Conservation (phyloP, 2,113 vertebrate genomes). For the Cathartes aura region DNA sequence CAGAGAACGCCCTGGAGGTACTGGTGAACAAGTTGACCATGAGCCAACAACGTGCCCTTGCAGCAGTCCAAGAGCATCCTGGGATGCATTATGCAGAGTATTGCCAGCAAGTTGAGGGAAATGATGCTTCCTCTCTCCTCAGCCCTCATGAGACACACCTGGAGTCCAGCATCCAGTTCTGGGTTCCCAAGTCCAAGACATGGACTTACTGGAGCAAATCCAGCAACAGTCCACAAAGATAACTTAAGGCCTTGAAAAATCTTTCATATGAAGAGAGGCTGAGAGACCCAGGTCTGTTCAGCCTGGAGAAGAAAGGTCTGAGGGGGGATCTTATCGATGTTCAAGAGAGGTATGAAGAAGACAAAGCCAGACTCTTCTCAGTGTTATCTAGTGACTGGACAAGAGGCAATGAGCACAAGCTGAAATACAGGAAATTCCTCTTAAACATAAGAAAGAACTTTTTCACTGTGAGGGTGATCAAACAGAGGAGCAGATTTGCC, state of each 20-base stretch:
- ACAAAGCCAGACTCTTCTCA: not conserved
- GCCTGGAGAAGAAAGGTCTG: not conserved
- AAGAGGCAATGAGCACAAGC: not conserved
- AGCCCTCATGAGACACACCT: not conserved
- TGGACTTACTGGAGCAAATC: not conserved
- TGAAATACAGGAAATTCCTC: not conserved
- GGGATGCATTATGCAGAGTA: not conserved
- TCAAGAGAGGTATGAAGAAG: not conserved
- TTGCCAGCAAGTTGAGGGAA: not conserved
- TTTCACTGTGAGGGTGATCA: not conserved
- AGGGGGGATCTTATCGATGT: not conserved
- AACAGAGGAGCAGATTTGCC: not conserved
- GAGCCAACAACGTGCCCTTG: not conserved
- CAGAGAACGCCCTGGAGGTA: not conserved
- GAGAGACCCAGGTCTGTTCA: not conserved
- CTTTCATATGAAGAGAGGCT: not conserved
- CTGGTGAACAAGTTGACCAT: not conserved
- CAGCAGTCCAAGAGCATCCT: not conserved
- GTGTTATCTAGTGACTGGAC: not conserved
- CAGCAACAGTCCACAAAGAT: not conserved
- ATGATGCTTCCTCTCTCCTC: not conserved
- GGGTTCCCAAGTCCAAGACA: not conserved
- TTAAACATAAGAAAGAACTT: not conserved
- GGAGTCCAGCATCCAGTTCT: not conserved
- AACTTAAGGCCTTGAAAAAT: not conserved